Conservation (phyloP, 2,888 invertebrate genomes). For the Heliconius hortense region DNA sequence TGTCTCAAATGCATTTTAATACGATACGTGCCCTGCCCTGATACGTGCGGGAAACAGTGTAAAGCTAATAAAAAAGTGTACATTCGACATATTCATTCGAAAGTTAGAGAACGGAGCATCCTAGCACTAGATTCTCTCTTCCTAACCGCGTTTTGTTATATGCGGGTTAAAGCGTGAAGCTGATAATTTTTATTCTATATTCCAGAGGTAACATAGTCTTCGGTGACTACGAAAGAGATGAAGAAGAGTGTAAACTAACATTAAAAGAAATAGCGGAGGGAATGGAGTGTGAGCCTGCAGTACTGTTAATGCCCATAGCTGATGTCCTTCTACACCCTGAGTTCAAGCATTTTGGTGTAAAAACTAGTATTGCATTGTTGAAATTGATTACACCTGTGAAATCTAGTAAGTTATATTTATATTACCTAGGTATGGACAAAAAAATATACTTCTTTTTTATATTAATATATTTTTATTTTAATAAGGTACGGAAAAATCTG, state of each 20-base stretch:
- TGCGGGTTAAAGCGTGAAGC: not conserved
- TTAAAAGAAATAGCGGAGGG: conserved; percentile 53
- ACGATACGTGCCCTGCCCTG: too few relatives aligned
- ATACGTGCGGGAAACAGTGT: too few relatives aligned
- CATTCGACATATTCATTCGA: too few relatives aligned
- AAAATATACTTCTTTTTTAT: not conserved
- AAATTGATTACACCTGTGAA: conserved; percentile 61
- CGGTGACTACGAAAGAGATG: conserved; percentile 71
- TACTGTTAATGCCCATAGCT: conserved; percentile 66
- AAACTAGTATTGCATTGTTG: conserved; percentile 62
- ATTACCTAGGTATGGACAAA: not conserved
- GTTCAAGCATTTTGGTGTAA: conserved; percentile 66
- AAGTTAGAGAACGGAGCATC: not conserved
- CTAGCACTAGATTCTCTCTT: not conserved
- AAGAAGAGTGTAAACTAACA: conserved; percentile 57
- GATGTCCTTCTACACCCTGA: conserved; percentile 72
- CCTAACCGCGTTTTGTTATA: too few relatives aligned
- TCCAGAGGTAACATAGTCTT: conserved; percentile 68
- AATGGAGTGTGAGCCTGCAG: conserved; percentile 59
- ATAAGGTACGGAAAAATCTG: too few relatives aligned
- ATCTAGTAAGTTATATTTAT: conserved; percentile 56
- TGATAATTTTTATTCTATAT: not conserved
- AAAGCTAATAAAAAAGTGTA: too few relatives aligned
- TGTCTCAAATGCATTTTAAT: too few relatives aligned
- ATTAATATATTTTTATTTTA: not conserved